Evolutionary conservation across 2,113 vertebrate genomes (phyloP).

Genomic region (Siniperca knerii): DNA sequence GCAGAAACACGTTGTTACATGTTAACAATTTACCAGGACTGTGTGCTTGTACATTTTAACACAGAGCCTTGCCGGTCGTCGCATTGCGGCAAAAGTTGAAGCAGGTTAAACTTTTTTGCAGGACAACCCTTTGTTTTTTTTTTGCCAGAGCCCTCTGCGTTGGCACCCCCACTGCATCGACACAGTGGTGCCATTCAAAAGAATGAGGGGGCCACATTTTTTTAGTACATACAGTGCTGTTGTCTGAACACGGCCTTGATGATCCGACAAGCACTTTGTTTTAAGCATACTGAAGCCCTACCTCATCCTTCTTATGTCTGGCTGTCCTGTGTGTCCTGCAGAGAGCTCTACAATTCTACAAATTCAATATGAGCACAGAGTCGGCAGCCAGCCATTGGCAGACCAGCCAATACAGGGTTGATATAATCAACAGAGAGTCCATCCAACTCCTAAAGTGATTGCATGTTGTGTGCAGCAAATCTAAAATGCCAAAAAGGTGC

Average conservation of each 20-base stretch:
- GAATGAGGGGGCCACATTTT: neutral
- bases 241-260: neutral
- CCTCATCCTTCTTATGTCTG: neutral
- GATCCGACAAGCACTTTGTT: neutral
- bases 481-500: neutral
- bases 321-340: conserved; percentile 4
- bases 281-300: neutral
- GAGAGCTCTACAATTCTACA: conserved; percentile 1
- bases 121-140: neutral
- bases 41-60: neutral
- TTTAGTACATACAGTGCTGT: neutral
- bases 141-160: neutral
- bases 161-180: neutral
- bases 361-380: conserved; percentile 6
- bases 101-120: neutral
- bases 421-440: conserved; percentile 46
- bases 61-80: neutral
- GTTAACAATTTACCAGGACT: neutral
- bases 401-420: neutral
- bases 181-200: neutral
- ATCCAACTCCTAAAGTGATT: conserved; percentile 45
- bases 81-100: neutral
- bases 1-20: neutral
- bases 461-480: conserved; percentile 7
- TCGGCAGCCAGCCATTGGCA: neutral